These are phyloP conservation scores for Botrylloides violaceus DNA, from an alignment of 23 tunicate species.

Conservation along the genomic window DNA sequence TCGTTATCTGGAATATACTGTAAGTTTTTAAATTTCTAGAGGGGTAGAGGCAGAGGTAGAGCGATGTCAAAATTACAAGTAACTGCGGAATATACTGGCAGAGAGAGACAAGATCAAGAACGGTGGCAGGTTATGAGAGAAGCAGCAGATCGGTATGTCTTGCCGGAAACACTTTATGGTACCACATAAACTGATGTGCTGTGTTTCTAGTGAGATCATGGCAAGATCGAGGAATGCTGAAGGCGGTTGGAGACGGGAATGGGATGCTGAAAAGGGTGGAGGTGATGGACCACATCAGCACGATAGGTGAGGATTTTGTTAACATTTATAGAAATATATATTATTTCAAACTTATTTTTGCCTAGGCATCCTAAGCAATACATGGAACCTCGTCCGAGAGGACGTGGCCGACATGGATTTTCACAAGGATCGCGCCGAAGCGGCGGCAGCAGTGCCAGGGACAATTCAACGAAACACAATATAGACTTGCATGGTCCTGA, in stretches of 20 bases:
- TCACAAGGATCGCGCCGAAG: neutral
- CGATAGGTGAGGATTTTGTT: no score
- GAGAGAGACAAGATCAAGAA: constrained; percentile 72
- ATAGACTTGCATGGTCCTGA: no score
- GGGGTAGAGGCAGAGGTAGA: neutral
- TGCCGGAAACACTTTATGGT: neutral
- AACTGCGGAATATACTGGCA: constrained; percentile 59
- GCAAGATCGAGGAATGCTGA: constrained; percentile 42
- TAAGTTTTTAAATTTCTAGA: neutral
- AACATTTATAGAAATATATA: no score
- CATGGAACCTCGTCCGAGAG: constrained; percentile 1
- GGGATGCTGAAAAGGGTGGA: constrained; percentile 58
- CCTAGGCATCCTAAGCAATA: neutral
- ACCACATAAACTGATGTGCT: neutral
- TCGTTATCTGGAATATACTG: neutral
- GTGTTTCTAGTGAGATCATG: constrained; percentile 16
- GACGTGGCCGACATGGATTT: neutral
- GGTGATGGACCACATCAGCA: neutral
- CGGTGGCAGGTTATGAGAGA: constrained; percentile 75
- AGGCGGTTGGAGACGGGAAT: constrained; percentile 69
- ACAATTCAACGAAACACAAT: neutral
- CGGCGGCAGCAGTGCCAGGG: constrained; percentile 1
- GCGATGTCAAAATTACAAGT: constrained; percentile 33
- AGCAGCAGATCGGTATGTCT: constrained; percentile 53
- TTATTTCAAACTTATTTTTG: no score